Percentiles rank a stretch among this genome's conserved stretches.
phyloP scores from a whole-genome alignment of 2,113 vertebrate genomes.

The Sander vitreus region DNA sequence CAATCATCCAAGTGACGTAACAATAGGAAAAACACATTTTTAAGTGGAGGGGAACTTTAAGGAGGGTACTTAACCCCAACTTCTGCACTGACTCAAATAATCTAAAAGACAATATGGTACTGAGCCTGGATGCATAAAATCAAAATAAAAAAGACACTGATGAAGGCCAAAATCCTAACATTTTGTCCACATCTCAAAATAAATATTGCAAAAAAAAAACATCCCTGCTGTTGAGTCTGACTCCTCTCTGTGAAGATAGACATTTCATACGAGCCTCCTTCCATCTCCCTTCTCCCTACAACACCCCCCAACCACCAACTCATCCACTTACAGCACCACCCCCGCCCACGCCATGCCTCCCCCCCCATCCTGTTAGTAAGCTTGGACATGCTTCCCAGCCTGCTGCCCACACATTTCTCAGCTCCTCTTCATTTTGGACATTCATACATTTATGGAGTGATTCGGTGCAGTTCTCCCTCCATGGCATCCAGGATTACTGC shows the following conservation, averaged over 20 bases:
- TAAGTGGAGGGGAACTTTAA: background rate
- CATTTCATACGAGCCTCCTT: constrained; percentile 23
- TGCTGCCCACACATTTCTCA: constrained; percentile 76
- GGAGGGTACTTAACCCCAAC: background rate
- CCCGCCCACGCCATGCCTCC: constrained; percentile 18
- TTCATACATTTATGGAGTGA: constrained; percentile 80
- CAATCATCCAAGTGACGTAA: too few relatives aligned
- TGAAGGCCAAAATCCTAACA: constrained; percentile 25
- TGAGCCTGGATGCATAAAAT: background rate
- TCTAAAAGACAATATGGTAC: constrained; percentile 2
- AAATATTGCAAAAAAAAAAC: constrained; percentile 29
- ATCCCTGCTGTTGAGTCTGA: constrained; percentile 25
- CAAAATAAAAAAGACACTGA: rapidly evolving
- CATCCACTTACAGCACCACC: constrained; percentile 42
- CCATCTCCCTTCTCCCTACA: constrained; percentile 29
- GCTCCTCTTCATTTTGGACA: constrained; percentile 79
- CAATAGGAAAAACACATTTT: too few relatives aligned
- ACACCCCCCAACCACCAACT: constrained; percentile 37
- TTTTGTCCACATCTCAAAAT: constrained; percentile 21
- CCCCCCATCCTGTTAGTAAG: constrained; percentile 73
- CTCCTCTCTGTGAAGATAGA: constrained; percentile 39
- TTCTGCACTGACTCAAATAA: background rate
- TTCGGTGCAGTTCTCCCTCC: constrained; percentile 67
- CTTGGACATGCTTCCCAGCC: constrained; percentile 73
- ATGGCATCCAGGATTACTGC: constrained; percentile 69